A percentile compares a stretch with the other conserved stretches of the same genome.
Conservation (phyloP, 2,888 invertebrate genomes). For the Synanthedon vespiformis region DNA sequence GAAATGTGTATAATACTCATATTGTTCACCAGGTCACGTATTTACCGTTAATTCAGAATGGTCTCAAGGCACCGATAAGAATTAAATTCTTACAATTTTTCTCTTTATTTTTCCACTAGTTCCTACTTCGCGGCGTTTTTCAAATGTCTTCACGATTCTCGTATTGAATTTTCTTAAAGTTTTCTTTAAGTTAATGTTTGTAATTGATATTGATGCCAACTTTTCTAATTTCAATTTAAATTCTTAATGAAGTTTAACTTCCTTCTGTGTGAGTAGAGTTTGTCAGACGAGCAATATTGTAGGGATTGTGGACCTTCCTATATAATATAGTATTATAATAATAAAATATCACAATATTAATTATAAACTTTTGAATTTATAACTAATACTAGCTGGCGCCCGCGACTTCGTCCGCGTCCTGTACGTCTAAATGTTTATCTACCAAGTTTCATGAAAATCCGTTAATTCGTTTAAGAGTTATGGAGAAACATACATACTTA, state of each 20-base stretch:
- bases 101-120: conserved; percentile 7
- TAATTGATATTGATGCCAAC: neutral
- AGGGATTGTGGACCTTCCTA: too few relatives aligned
- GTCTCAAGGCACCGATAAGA: conserved; percentile 33
- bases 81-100: conserved; percentile 33
- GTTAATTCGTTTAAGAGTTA: too few relatives aligned
- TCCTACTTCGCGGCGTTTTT: neutral
- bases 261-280: too few relatives aligned
- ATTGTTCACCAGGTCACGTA: conserved; percentile 21
- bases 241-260: neutral
- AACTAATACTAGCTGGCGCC: too few relatives aligned
- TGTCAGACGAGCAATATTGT: too few relatives aligned
- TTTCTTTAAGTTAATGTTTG: neutral
- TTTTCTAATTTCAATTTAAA: neutral
- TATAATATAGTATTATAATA: too few relatives aligned
- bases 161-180: neutral
- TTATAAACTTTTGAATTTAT: too few relatives aligned
- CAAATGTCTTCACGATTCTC: neutral
- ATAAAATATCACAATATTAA: too few relatives aligned
- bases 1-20: neutral
- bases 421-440: too few relatives aligned
- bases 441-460: too few relatives aligned
- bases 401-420: too few relatives aligned
- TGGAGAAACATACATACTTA: too few relatives aligned
- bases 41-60: conserved; percentile 28